Percentiles rank a stretch among this genome's conserved stretches.
Conservation (phyloP, 2,113 vertebrate genomes). For the Percopsis transmontana region DNA sequence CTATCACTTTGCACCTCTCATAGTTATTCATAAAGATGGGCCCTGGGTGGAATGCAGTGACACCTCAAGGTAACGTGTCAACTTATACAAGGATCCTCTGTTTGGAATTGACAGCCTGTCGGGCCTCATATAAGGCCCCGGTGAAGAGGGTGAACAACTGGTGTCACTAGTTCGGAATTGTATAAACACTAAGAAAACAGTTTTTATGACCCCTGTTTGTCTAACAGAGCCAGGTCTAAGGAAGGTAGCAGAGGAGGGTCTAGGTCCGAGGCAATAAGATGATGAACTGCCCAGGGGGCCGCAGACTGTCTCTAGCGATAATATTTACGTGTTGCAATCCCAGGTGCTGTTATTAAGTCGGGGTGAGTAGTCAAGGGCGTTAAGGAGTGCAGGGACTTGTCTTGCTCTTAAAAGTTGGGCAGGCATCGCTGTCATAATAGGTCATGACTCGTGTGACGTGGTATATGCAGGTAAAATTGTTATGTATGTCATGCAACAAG, state of each 20-base stretch:
- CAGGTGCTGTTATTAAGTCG: conserved; percentile 70
- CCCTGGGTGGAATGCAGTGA: conserved; percentile 47
- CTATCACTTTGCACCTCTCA: conserved; percentile 24
- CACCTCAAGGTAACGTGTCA: conserved; percentile 52
- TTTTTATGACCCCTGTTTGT: conserved; percentile 67
- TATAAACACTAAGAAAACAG: conserved; percentile 67
- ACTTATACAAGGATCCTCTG: conserved; percentile 47
- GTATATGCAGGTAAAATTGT: conserved; percentile 30
- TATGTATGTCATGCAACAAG: background rate
- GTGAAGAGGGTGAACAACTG: conserved; percentile 71
- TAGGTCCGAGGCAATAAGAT: conserved; percentile 41
- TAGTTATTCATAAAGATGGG: conserved; percentile 46
- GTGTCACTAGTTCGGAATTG: conserved; percentile 65
- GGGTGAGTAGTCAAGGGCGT: conserved; percentile 43
- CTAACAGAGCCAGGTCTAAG: conserved; percentile 58
- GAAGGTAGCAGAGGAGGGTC: background rate
- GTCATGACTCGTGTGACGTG: background rate
- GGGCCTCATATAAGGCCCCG: conserved; percentile 55
- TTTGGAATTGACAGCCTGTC: conserved; percentile 60
- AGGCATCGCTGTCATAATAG: too few species aligned
- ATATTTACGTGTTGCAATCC: conserved; percentile 66
- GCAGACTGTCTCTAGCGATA: conserved; percentile 49
- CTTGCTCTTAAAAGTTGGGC: conserved; percentile 42
- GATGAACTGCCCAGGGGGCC: conserved; percentile 37
- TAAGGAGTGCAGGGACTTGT: conserved; percentile 60